phyloP scores from a whole-genome alignment of 2,113 vertebrate species.

The Misgurnus mizolepis region DNA sequence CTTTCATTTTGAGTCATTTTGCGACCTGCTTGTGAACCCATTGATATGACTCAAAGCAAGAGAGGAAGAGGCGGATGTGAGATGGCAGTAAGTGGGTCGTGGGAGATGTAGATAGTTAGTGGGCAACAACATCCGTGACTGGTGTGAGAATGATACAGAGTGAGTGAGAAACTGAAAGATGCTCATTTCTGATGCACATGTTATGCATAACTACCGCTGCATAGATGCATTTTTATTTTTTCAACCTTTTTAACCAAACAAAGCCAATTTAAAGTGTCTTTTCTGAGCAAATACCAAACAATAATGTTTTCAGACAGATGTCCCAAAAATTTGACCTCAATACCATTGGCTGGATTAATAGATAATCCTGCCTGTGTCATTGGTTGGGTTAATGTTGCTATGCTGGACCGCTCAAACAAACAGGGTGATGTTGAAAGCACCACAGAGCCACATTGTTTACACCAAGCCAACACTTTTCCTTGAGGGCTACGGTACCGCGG shows the following conservation, averaged over 20 bases:
- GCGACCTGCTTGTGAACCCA: constrained; percentile 56
- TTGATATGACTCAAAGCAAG: not conserved
- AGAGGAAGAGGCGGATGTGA: constrained; percentile 54
- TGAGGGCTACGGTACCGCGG: too few species aligned
- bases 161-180: not conserved
- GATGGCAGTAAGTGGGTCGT: constrained; percentile 52
- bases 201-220: too few species aligned
- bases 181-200: constrained; percentile 7
- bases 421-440: too few species aligned
- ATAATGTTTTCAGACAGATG: not conserved
- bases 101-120: constrained; percentile 14
- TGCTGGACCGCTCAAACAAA: too few species aligned
- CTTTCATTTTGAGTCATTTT: constrained; percentile 30
- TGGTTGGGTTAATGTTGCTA: too few species aligned
- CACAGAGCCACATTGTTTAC: too few species aligned
- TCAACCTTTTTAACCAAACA: not conserved
- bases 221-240: not conserved
- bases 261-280: too few species aligned
- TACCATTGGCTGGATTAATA: too few species aligned
- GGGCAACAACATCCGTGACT: constrained; percentile 41
- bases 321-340: too few species aligned
- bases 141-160: not conserved
- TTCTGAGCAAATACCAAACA: not conserved
- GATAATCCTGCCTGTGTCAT: too few species aligned
- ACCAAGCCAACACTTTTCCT: too few species aligned